phyloP scores from a whole-genome alignment of 2,113 vertebrate genomes.

The Mola mola region DNA sequence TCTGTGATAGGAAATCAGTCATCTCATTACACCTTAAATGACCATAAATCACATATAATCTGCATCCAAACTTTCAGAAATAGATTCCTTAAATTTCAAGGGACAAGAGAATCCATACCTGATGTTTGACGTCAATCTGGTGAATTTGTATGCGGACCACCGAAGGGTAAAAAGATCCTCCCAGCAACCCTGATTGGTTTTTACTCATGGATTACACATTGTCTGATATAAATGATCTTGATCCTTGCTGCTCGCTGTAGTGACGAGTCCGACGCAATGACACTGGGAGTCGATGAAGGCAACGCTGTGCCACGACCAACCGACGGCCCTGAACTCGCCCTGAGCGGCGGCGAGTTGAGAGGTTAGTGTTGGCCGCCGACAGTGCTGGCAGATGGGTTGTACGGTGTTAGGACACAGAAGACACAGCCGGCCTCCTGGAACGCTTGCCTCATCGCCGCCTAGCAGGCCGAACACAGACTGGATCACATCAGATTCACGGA shows the following conservation, averaged over 20 bases:
- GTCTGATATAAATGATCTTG: no score
- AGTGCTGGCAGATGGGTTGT: constrained; percentile 64
- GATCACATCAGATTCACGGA: constrained; percentile 6
- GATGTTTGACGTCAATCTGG: no score
- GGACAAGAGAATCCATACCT: background rate
- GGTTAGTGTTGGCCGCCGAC: constrained; percentile 19
- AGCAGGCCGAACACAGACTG: constrained; percentile 43
- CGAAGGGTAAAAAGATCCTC: background rate
- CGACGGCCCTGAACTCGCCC: background rate
- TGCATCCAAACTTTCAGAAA: no score
- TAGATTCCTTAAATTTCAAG: background rate
- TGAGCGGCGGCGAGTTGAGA: background rate
- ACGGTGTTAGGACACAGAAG: constrained; percentile 81
- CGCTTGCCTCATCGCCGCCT: constrained; percentile 84
- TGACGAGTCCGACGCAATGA: no score
- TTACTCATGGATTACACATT: no score
- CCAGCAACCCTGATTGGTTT: background rate
- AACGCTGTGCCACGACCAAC: background rate
- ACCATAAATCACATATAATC: no score
- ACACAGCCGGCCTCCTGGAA: constrained; percentile 86
- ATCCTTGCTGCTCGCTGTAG: no score
- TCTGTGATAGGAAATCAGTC: no score
- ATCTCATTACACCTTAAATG: no score
- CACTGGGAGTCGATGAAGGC: background rate
- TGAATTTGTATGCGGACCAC: background rate